These are phyloP conservation scores for Melanotaenia pygmaea DNA, from an alignment of 2,797 vertebrate genomes.

Conservation along the genomic window DNA sequence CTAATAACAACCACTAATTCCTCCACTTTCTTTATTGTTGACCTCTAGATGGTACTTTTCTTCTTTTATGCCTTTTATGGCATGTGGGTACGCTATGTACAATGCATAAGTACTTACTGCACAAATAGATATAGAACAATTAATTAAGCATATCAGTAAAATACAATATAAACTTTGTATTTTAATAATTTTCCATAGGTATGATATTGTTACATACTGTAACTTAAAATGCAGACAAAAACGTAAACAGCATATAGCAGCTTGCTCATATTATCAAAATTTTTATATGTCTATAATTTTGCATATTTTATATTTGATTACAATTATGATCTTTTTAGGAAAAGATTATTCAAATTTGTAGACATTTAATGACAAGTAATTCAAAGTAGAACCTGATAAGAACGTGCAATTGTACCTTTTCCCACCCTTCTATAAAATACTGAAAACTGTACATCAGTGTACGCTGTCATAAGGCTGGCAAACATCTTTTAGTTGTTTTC, in stretches of 20 bases:
- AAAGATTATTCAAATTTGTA: neutral
- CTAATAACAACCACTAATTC: neutral
- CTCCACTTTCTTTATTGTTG: neutral
- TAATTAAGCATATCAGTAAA: neutral
- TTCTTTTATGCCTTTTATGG: neutral
- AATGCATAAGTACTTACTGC: neutral
- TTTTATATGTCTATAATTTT: neutral
- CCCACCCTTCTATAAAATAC: conserved; percentile 9
- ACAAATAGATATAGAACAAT: neutral
- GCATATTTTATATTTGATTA: neutral
- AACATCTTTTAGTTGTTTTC: conserved; percentile 65
- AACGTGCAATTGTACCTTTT: conserved; percentile 11
- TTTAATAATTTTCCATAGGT: neutral
- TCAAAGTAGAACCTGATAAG: neutral
- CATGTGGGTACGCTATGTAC: neutral
- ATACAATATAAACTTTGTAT: neutral
- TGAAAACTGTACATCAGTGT: conserved; percentile 43
- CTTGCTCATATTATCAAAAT: neutral
- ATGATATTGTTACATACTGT: neutral
- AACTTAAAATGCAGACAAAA: neutral
- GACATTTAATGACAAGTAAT: neutral
- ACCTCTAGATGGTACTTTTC: neutral
- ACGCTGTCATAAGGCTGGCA: conserved; percentile 47
- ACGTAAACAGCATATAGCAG: neutral
- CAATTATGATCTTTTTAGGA: neutral